Conservation (phyloP, 92 coral and sea anemone species). For the Epizoanthus ramosus region DNA sequence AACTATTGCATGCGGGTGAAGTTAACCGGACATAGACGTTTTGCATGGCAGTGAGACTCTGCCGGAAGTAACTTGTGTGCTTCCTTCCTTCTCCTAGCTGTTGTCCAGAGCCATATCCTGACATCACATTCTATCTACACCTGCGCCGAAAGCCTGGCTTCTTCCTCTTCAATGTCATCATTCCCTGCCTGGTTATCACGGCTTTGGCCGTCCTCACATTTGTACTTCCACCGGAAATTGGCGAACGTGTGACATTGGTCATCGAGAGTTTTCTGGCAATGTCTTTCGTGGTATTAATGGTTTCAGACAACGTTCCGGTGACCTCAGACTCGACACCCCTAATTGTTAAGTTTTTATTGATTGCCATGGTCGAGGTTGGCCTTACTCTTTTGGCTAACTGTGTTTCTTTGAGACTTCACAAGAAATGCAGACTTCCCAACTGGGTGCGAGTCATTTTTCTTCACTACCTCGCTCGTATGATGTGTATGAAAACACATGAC, state of each 20-base stretch:
- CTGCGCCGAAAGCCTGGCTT: constrained; percentile 92
- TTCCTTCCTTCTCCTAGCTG: constrained; percentile 72
- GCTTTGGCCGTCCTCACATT: constrained; percentile 87
- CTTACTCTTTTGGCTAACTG: constrained; percentile 82
- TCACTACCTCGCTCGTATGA: constrained; percentile 78
- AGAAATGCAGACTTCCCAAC: constrained; percentile 65
- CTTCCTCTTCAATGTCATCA: constrained; percentile 88
- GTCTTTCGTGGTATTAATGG: constrained; percentile 88
- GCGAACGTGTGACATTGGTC: constrained; percentile 92
- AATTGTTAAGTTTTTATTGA: constrained; percentile 75
- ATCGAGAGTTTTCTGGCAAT: constrained; percentile 90
- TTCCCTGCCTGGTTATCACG: constrained; percentile 92
- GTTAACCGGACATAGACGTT: constrained; percentile 7
- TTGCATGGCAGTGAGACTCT: background rate
- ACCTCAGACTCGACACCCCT: constrained; percentile 91
- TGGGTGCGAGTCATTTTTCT: constrained; percentile 80
- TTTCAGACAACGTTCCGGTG: constrained; percentile 87
- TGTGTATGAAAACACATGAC: constrained; percentile 73
- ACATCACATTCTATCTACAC: constrained; percentile 83
- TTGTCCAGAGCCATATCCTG: constrained; percentile 94
- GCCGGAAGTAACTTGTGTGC: constrained; percentile 27
- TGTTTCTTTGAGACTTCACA: constrained; percentile 75
- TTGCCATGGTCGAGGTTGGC: constrained; percentile 86
- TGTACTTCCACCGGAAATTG: constrained; percentile 92
- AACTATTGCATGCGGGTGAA: constrained; percentile 1